Percentiles rank a stretch among this genome's conserved stretches.
These are phyloP conservation scores for Paratrypauchen microcephalus DNA, from an alignment of 2,797 vertebrate genomes.

Conservation along the genomic window DNA sequence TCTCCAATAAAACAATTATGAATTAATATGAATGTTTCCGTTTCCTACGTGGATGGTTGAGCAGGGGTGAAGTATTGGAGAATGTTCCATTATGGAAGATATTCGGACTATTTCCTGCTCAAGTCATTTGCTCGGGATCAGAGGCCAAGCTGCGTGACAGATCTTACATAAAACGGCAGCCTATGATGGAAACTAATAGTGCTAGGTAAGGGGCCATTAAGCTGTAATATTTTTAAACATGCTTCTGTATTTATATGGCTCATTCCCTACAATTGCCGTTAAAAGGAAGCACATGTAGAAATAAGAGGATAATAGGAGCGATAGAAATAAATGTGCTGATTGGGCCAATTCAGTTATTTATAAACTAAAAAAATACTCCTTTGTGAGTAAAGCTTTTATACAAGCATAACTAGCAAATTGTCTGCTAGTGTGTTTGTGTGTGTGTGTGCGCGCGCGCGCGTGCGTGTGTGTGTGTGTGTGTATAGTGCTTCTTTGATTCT, in stretches of 20 bases:
- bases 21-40: neutral
- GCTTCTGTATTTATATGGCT: neutral
- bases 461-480: too few relatives aligned
- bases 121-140: constrained; percentile 32
- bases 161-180: constrained; percentile 2
- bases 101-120: constrained; percentile 36
- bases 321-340: neutral
- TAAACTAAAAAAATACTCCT: too few relatives aligned
- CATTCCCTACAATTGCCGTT: neutral
- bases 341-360: too few relatives aligned
- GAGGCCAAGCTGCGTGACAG: constrained; percentile 7
- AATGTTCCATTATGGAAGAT: constrained; percentile 18
- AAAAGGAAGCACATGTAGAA: neutral
- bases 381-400: too few relatives aligned
- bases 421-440: too few relatives aligned
- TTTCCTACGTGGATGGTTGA: constrained; percentile 14
- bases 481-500: too few relatives aligned
- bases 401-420: too few relatives aligned
- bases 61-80: constrained; percentile 16
- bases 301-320: neutral
- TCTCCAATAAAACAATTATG: too few relatives aligned
- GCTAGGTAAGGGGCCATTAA: constrained; percentile 7
- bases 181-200: neutral
- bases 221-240: neutral
- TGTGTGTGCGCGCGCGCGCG: too few relatives aligned